Evolutionary conservation across 2,888 invertebrate genomes (phyloP), one percentile per base, ranked within the genome.

Genomic region (Luperina testacea): DNA sequence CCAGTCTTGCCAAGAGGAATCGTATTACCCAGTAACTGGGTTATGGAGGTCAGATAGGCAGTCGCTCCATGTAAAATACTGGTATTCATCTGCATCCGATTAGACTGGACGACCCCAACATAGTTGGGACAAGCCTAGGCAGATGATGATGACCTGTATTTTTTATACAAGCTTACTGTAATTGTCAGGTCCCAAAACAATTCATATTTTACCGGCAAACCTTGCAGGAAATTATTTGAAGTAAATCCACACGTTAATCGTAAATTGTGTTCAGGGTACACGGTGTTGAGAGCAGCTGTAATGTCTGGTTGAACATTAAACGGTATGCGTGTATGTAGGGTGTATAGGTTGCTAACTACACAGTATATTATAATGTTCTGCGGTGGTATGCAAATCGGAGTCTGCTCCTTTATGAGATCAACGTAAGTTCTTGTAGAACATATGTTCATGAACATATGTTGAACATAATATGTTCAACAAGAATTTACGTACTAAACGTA

Each of bases 231-330:
- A 61, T 81, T 57, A 72, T 77, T 42, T 38, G 32, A 38, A 77
- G 38, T 75, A 76, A 83, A 76, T 77, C 15, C 75, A 1, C 57
- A 51, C 32, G 70, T 53, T 64, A 61, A n/a, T 53, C 71, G 51
- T 84, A 81, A 77, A 85, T 81, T 77, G 9, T 72, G 53, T 48
- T 84, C 71, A 1, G 70, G 63, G 69, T 70, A 65, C 32, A 65
- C 13, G 45, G 68, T 69, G 64, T 77, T 61, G 57, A 72, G 73
- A 72, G 51, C 74, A 53, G 32, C 48, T 32, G 7, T 70, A 53
- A 85, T 72, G 74, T 75, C 59, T 65, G 61, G 48, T 68, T 65
- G 13, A 61, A 74, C 81, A 69, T 61, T 75, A 80, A 80, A 77
- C 42, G 17, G 45, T 53, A 7, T 15, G 15, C 27, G 42, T 75